phyloP scores from a whole-genome alignment of 64 coral and sea anemone species.

The Acropora tenuis region DNA sequence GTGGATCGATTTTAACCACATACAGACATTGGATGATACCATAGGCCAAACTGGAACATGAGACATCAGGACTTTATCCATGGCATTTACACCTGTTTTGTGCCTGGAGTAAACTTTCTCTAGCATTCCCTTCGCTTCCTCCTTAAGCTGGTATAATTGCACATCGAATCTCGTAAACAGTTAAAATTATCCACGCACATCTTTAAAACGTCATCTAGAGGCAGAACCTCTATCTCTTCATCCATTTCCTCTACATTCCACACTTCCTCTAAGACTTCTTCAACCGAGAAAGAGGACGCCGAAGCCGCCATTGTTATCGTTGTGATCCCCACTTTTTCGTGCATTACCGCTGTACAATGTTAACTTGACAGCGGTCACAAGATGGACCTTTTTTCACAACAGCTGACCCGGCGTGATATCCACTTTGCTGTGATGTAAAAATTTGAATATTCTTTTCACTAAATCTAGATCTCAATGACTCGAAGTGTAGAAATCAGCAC shows the following conservation, averaged over 20 bases:
- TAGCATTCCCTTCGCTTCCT: conserved; percentile 22
- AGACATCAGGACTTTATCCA: not conserved
- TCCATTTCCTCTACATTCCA: not conserved
- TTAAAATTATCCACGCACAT: not conserved
- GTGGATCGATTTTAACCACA: conserved; percentile 38
- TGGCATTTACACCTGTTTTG: conserved; percentile 10
- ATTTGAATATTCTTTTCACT: too few relatives aligned
- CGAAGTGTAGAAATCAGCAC: too few relatives aligned
- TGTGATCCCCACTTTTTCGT: not conserved
- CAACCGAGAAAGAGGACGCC: not conserved
- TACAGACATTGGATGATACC: conserved; percentile 15
- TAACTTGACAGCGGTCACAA: not conserved
- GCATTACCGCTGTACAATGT: not conserved
- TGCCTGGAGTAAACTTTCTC: conserved; percentile 19
- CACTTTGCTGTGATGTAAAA: too few relatives aligned
- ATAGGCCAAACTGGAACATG: conserved; percentile 31
- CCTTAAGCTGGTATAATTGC: conserved; percentile 31
- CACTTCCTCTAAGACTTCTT: not conserved
- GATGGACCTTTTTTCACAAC: not conserved
- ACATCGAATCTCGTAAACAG: not conserved
- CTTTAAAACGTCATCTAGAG: conserved; percentile 32
- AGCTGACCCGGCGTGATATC: too few relatives aligned
- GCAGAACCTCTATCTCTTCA: not conserved
- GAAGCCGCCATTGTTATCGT: not conserved
- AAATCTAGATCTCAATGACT: too few relatives aligned